A percentile compares a stretch with the other conserved stretches of the same genome.
Conservation (phyloP, 2,797 vertebrate species). For the Furcifer pardalis region DNA sequence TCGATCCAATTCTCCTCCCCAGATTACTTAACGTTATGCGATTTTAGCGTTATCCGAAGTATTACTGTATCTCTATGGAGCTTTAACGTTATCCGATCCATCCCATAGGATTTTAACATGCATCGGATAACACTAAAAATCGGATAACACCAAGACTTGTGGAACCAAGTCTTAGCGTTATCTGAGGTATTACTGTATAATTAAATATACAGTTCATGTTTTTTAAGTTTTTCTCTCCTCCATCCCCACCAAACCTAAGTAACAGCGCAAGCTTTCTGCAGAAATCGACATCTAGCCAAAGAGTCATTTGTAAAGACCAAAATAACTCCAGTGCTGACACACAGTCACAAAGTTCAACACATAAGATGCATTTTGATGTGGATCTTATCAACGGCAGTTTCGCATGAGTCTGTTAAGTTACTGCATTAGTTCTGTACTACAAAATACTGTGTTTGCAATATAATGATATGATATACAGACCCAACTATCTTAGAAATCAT, state of each 20-base stretch:
- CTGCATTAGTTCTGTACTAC: neutral
- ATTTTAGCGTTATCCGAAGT: too few species aligned
- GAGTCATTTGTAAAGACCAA: neutral
- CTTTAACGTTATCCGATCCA: too few species aligned
- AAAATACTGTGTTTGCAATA: neutral
- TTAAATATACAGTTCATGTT: neutral
- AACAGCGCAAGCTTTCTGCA: neutral
- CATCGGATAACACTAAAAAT: too few species aligned
- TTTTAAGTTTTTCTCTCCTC: neutral
- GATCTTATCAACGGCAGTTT: neutral
- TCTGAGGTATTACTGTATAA: too few species aligned
- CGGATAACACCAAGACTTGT: too few species aligned
- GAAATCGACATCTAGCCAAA: neutral
- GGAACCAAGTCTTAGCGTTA: too few species aligned
- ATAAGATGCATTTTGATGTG: slow-evolving; percentile 7
- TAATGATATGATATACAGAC: neutral
- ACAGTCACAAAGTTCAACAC: neutral
- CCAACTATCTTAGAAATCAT: too few species aligned
- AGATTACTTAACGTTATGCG: too few species aligned
- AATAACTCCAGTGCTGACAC: neutral
- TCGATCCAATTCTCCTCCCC: too few species aligned
- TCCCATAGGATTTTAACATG: too few species aligned
- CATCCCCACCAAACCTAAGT: neutral
- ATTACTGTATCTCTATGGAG: too few species aligned
- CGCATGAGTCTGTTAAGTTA: neutral